phyloP scores from a whole-genome alignment of 2,797 vertebrate species.

The Acipenser oxyrinchus region DNA sequence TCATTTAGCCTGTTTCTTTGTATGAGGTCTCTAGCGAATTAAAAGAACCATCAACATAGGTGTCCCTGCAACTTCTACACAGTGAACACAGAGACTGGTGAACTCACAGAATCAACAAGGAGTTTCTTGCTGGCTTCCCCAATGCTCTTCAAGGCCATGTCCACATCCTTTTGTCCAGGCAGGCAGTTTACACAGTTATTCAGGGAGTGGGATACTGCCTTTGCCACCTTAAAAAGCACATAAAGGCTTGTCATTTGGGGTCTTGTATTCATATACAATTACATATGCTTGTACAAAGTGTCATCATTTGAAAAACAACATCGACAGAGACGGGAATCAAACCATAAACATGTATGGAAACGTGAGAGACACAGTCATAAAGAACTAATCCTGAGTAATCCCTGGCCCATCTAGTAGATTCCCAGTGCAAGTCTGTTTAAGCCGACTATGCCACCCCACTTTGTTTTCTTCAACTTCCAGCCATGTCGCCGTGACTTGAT shows the following conservation, averaged over 20 bases:
- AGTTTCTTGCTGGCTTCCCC: conserved; percentile 97
- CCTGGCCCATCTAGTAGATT: no score
- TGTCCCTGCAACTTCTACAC: background rate
- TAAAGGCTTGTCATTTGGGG: background rate
- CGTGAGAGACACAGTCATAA: no score
- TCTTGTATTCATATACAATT: no score
- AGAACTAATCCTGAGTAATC: no score
- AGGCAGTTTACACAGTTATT: conserved; percentile 98
- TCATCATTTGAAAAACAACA: background rate
- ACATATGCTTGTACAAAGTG: no score
- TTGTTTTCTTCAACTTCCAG: no score
- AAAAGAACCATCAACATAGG: background rate
- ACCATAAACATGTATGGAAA: no score
- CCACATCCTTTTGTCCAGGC: conserved; percentile 95
- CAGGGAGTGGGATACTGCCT: conserved; percentile 92
- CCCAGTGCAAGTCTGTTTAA: no score
- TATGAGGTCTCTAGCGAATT: background rate
- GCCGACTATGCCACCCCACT: no score
- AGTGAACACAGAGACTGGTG: background rate
- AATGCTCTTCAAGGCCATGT: conserved; percentile 93
- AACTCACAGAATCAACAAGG: conserved; percentile 83
- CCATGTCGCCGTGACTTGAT: no score
- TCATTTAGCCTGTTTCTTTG: background rate
- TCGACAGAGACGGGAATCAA: background rate
- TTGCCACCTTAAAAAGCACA: conserved; percentile 75